Evolutionary conservation across 2,888 invertebrate species (phyloP).

Genomic region (Spodoptera picta): DNA sequence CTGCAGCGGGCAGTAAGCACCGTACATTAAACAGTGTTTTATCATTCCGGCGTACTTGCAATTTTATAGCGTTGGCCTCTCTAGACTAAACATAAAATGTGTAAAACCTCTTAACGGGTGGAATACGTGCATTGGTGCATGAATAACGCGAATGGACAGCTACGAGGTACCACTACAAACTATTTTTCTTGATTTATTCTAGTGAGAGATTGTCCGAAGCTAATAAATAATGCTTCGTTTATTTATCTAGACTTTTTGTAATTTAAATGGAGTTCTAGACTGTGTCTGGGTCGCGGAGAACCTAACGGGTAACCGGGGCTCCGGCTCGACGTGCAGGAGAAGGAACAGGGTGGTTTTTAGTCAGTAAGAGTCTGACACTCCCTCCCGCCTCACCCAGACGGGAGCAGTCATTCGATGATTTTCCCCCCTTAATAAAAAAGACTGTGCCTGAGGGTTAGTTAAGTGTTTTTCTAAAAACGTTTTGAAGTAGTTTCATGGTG

Average conservation of each 20-base stretch:
- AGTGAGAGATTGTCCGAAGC: slow-evolving; percentile 4
- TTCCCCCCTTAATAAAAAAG: no score
- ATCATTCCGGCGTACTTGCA: background rate
- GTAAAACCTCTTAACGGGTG: slow-evolving; percentile 34
- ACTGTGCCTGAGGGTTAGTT: no score
- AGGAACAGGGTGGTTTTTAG: no score
- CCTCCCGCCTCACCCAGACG: no score
- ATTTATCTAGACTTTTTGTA: slow-evolving; percentile 25
- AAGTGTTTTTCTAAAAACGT: no score
- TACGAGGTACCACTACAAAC: slow-evolving; percentile 9
- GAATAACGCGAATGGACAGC: slow-evolving; percentile 25
- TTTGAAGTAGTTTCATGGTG: background rate
- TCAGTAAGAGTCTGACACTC: no score
- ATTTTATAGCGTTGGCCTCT: slow-evolving; percentile 1
- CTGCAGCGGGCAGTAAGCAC: background rate
- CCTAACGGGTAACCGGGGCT: no score
- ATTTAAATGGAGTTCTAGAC: slow-evolving; percentile 26
- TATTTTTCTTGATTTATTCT: slow-evolving; percentile 38
- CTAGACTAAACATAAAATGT: slow-evolving; percentile 10
- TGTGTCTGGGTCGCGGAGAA: slow-evolving; percentile 2
- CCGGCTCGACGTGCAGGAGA: no score
- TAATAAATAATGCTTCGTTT: slow-evolving; percentile 38
- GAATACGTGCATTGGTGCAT: slow-evolving; percentile 34
- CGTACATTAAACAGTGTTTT: background rate
- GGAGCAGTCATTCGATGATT: no score